phyloP scores from a whole-genome alignment of 2,888 invertebrate species.

The Tenthredo distinguenda region DNA sequence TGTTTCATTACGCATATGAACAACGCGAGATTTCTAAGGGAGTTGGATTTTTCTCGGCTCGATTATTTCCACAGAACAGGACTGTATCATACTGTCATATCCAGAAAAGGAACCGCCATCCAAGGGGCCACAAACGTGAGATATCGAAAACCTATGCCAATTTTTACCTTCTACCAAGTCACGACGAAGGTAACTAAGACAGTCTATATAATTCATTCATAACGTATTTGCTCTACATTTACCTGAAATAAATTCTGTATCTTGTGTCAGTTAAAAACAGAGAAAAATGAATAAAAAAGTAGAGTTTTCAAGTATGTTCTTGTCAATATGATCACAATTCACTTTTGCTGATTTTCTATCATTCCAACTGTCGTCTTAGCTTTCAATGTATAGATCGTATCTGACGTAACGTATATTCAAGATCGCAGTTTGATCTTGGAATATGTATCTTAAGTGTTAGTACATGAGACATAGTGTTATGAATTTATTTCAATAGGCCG shows the following conservation, averaged over 20 bases:
- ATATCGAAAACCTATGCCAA: constrained; percentile 88
- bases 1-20: constrained; percentile 91
- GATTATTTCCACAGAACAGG: constrained; percentile 88
- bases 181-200: constrained; percentile 81
- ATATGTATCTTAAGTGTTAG: background rate
- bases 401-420: background rate
- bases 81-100: constrained; percentile 83
- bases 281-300: no score
- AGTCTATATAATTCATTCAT: background rate
- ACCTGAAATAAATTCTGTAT: no score
- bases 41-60: constrained; percentile 90
- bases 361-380: background rate
- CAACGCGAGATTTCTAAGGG: constrained; percentile 89
- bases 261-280: no score
- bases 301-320: background rate
- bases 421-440: background rate
- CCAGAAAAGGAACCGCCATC: constrained; percentile 82
- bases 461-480: background rate
- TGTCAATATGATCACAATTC: background rate
- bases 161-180: constrained; percentile 86
- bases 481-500: background rate
- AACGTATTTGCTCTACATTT: no score
- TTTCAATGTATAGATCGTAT: background rate
- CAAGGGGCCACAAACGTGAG: constrained; percentile 88
- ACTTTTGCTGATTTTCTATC: background rate